Evolutionary conservation across 2,113 vertebrate genomes (phyloP), one percentile per base, ranked within the genome.

Genomic region (Pampusana beccarii): DNA sequence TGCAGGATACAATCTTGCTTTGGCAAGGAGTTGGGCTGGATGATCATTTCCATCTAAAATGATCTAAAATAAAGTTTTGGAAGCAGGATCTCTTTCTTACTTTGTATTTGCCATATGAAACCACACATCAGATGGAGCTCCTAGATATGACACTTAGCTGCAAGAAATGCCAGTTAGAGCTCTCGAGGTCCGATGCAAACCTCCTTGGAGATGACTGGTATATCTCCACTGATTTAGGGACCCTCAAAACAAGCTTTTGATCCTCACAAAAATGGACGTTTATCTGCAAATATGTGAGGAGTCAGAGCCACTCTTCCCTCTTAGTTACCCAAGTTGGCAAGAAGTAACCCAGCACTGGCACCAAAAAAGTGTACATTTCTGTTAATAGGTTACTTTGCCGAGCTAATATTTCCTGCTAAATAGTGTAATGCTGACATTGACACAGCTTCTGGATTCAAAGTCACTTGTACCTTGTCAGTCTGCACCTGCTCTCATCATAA

Each of bases 31-130:
- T 64, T 94, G 57, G 81, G 25, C 57, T 91, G 62, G 61, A 91
- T 93, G 93, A 95, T 87, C 61, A 69, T 80, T 95, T 95, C 91
- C 90, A 93, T 92, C 53, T n/a, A n/a, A n/a, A n/a, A n/a, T n/a
- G n/a, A n/a, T n/a, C n/a, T n/a, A n/a, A n/a, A n/a, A n/a, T n/a
- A 11, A 84, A 81, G 73, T 67, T 95, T 48, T 88, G 65, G 91
- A 92, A 92, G 38, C 48, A 75, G 38, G 33, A 91, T 79, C 17
- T 89, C 28, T 57, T 72, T 73, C 67, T 88, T 70, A 15, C 29
- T 86, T 86, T 79, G 42, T 33, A 44, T 81, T 62, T 91, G 74
- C 33, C 40, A 21, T 44, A 48, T 64, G 57, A 88, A 93, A 71
- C 23, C 6, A 2, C 17, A 0, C 19, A 71, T 80, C 69, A 66